Percentiles rank a stretch among this genome's conserved stretches.
These are phyloP conservation scores for Crotalus tigris DNA, from an alignment of 2,113 vertebrate species.

Conservation along the genomic window DNA sequence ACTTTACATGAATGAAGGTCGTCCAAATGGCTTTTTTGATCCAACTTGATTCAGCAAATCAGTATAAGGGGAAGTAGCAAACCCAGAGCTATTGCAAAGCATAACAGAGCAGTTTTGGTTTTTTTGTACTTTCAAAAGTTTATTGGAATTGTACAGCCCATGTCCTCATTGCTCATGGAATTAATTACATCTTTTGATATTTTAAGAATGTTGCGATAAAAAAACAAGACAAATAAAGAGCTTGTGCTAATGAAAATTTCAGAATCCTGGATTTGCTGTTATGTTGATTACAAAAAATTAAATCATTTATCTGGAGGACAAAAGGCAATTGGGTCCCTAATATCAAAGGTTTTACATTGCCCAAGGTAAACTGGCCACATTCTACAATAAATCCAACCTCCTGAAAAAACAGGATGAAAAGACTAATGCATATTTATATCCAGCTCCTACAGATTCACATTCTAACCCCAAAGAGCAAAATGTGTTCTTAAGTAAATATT, in stretches of 20 bases:
- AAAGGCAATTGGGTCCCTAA: not conserved
- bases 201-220: not conserved
- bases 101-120: not conserved
- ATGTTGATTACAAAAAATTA: not conserved
- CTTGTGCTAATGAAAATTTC: not conserved
- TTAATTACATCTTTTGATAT: not conserved
- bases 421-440: not conserved
- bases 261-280: not conserved
- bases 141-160: not conserved
- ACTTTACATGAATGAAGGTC: not conserved
- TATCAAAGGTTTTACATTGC: not conserved
- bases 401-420: not conserved
- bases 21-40: not conserved
- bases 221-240: not conserved
- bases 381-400: not conserved
- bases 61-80: not conserved
- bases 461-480: not conserved
- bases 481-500: not conserved
- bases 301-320: not conserved
- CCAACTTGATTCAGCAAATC: not conserved
- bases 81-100: not conserved
- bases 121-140: not conserved
- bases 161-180: not conserved
- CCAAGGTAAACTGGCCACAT: not conserved
- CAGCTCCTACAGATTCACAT: not conserved